Base-by-base conservation (phyloP, 2,888 invertebrate genomes). In the Clistopyga incitator region DNA sequence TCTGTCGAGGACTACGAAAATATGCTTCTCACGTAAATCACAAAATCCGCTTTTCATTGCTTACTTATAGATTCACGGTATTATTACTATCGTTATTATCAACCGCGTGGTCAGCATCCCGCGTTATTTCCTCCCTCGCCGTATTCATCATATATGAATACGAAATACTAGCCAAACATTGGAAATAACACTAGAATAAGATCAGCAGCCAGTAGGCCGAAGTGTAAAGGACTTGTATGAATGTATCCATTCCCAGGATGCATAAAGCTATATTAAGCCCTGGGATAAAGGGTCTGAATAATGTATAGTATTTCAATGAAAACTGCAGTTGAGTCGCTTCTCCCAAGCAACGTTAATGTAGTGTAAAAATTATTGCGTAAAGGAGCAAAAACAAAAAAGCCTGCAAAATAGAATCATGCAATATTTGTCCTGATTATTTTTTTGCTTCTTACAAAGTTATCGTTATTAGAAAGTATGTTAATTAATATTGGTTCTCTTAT, bases 21-120 rank as follows among this genome's bases (percentile, higher is more conserved):
- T 76, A 76, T 65, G 76, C 76, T 54, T 65, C 42, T 65, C 52
- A 67, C 45, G 54, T 42, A n/a, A 15, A 56, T 65, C 42, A n/a
- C 23, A 76, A 65, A n/a, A 47, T 6, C 38, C 13, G 54, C 61
- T 52, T 54, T 10, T 61, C 18, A 34, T 34, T 61, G 10, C n/a
- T 29, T 61, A 6, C 18, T 61, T 29, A 29, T n/a, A n/a, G 15
- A 34, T 61, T 61, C 18, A 34, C n/a, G 29, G 34, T n/a, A 29
- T 34, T 61, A 61, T 59, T 59, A 15, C n/a, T 29, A 29, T 29
- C 29, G n/a, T 59, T 71, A 50, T 52, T 64, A 34, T 42, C n/a
- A 25, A 23, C 20, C n/a, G 8, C 10, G 18, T 20, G 23, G n/a
- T 18, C 0, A 42, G 54, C 25, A n/a, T n/a, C 8, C n/a, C 11